Evolutionary conservation across 2,888 invertebrate species (phyloP), one percentile per base, ranked within the genome.

Genomic region (Tridacna crocea): DNA sequence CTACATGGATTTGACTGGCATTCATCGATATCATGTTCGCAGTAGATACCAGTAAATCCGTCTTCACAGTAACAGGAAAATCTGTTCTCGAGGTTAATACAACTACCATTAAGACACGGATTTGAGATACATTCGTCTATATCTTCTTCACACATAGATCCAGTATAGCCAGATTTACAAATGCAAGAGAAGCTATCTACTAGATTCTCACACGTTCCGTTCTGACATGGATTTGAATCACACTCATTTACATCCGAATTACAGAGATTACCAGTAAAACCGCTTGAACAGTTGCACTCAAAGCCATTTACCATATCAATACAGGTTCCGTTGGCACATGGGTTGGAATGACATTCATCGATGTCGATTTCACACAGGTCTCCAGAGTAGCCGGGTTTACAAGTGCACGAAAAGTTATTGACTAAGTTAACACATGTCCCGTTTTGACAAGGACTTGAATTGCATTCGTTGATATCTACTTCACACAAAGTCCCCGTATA

Each of bases 1-100:
- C 6, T 12, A 47, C 60, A 73, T 55, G 72, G 72, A 26, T 60
- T 55, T 10, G 58, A 27, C 12, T 17, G 2, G 58, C 72, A 73
- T 58, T 58, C 58, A 26, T 72, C 26, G 0, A 73, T 27, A 2
- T 87, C 74, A n/a, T 60, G 55, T 19, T 87, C 83, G 73, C 91
- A 91, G 10, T 51, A 47, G 0, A 11, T 10, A 0, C 91, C 91
- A 19, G 46, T 46, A n/a, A 19, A 68, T 27, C 68, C 68, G 2
- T 68, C 68, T 46, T 12, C 0, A 68, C 68, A 68, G 12, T 6
- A 11, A 68, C 68, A 68, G 8, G n/a, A 15, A 47, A 46, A 68
- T 2, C 47, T 47, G 36, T 36, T 36, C 8, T 36, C 47, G n/a
- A n/a, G 46, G 47, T 68, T 27, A 27, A 22, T 47, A 68, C 68